Evolutionary conservation across 1,140 invertebrate species (phyloP), one percentile per base, ranked within the genome.

Genomic region (Leguminivora glycinivorella): DNA sequence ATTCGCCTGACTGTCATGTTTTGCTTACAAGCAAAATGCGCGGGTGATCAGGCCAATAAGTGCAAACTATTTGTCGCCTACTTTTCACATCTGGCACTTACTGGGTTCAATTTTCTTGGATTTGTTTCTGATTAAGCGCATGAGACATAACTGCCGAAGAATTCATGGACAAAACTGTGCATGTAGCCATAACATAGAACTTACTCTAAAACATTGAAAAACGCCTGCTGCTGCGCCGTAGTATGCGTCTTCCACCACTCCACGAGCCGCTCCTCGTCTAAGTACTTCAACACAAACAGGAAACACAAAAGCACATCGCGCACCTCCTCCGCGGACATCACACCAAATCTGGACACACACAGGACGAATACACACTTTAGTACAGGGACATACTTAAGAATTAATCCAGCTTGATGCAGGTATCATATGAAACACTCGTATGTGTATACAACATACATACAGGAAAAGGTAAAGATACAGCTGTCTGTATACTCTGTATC

Each of bases 261-360:
- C 17, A 98, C 94, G n/a, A 98, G 92, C 77, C 97, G 95, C 75
- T 97, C 96, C 83, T 98, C 96, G 29, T 96, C 95, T 60, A 98
- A 85, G 90, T 98, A 96, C 87, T 98, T 98, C 25, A 99, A 92
- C 56, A 98, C 95, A 91, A 98, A 98, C 17, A 99, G 90, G 85
- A 98, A 98, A 83, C 96, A 97, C 1, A 99, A 88, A 14, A 99
- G 92, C 17, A 99, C 92, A 91, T 99, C 98, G 83, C 96, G 96
- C 31, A 97, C 95, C 93, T 98, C 97, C 69, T 92, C 89, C 52
- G 90, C 82, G 14, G 92, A 92, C 87, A 92, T 85, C 72, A 92
- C 91, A 83, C 92, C 92, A 73, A 92, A 92, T 81, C 92, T 92
- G 79, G 40, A 83, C 74, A 78, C 56, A 75, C 70, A 69, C 71